Base-by-base conservation (phyloP, 2,888 invertebrate species). In the Parasteatoda lunata region DNA sequence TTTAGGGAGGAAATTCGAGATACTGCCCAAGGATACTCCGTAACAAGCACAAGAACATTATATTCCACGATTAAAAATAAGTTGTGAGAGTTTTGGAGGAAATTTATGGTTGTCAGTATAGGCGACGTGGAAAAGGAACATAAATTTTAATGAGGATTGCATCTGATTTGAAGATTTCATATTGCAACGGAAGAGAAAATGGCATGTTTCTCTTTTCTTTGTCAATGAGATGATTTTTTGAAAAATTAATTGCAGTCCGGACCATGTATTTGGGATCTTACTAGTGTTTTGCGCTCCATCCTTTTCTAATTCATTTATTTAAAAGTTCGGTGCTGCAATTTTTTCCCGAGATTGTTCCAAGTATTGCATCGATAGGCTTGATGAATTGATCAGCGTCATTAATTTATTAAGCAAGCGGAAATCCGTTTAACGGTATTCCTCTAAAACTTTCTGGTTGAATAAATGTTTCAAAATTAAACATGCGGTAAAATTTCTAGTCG, bases 81-180 rank as follows among this genome's bases (percentile, higher is more conserved):
- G 30, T 68, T 71, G 71, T 59, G 79, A 71, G 49, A 51, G 79
- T 51, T 54, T 45, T 70, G 59, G 52, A 47, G 70, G 64, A 79
- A 71, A 79, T 79, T 70, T 71, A 79, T 79, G 70, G 78, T n/a
- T 59, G 70, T 54, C 70, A 59, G 52, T 45, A 71, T 49, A 15
- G 75, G 30, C 75, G 30, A 45, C 75, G 48, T 64, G 64, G 64
- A 79, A 69, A 59, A 71, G 59, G 64, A n/a, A 15, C 79, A 71
- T 79, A 79, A 79, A 79, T 79, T 79, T 64, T 71, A 64, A 64
- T 71, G 69, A 79, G 71, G 64, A 79, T 70, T 79, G 49, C 69
- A 71, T 71, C 71, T 70, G 70, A 79, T 71, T 69, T 30, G 47
- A 77, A 52, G 69, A 77, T 69, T 71, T 79, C 54, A 68, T 47